Percentiles rank a stretch among this genome's conserved stretches.
Evolutionary conservation across 1,140 invertebrate genomes (phyloP).

Genomic region (Capitella teleta): DNA sequence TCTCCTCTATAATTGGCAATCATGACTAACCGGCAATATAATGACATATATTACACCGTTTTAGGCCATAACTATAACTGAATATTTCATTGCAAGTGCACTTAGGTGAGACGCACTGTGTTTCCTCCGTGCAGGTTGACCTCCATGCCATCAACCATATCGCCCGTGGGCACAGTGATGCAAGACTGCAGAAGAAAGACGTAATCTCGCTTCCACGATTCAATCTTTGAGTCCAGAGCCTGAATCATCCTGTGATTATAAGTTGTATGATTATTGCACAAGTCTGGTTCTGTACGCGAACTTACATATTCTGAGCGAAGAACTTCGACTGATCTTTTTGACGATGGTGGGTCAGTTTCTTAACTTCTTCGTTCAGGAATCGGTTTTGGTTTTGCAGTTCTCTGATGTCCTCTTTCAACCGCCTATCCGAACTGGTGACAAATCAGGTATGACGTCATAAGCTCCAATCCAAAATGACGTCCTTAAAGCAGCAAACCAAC

Average conservation of each 20-base stretch:
- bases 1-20: too few species aligned
- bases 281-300: not conserved
- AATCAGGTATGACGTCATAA: too few species aligned
- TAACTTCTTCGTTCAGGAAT: slow-evolving; percentile 45
- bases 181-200: slow-evolving; percentile 46
- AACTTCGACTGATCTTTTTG: slow-evolving; percentile 18
- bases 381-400: slow-evolving; percentile 44
- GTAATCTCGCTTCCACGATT: slow-evolving; percentile 46
- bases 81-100: too few species aligned
- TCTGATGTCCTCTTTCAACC: slow-evolving; percentile 33
- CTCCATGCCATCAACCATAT: slow-evolving; percentile 41
- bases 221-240: slow-evolving; percentile 34
- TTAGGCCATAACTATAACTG: too few species aligned
- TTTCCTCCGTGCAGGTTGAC: slow-evolving; percentile 46
- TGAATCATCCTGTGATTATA: not conserved
- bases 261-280: not conserved
- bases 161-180: slow-evolving; percentile 42
- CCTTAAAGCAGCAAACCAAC: too few species aligned
- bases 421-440: too few species aligned
- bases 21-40: too few species aligned
- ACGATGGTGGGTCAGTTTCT: slow-evolving; percentile 32
- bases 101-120: slow-evolving; percentile 27
- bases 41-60: too few species aligned
- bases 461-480: too few species aligned
- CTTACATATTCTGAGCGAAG: not conserved